Conservation (phyloP, 2,888 invertebrate genomes). For the Podabrus alpinus region DNA sequence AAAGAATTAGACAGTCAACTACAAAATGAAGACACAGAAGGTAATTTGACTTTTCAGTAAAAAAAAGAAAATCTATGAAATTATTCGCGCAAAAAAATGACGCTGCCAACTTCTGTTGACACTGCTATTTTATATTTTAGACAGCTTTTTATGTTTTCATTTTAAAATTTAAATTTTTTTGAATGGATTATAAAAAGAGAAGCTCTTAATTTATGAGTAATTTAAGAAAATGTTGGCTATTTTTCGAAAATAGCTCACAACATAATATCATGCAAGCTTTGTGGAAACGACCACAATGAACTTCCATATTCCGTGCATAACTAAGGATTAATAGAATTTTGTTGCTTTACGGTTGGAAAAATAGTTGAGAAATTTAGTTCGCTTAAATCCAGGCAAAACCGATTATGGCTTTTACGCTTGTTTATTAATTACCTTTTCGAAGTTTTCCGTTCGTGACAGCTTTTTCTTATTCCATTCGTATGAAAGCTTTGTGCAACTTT, state of each 20-base stretch:
- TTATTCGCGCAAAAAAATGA: neutral
- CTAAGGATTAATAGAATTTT: neutral
- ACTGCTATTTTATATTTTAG: neutral
- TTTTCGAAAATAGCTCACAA: neutral
- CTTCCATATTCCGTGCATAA: neutral
- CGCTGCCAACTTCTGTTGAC: neutral
- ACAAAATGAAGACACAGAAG: constrained; percentile 78
- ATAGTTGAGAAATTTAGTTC: neutral
- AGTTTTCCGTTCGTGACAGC: neutral
- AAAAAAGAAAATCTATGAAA: neutral
- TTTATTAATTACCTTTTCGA: neutral
- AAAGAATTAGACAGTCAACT: constrained; percentile 76
- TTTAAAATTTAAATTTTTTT: neutral
- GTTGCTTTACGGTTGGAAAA: neutral
- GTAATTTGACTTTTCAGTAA: constrained; percentile 54
- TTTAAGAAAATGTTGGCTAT: neutral
- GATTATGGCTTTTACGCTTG: neutral
- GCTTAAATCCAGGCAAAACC: neutral
- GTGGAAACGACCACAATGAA: neutral
- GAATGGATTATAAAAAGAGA: neutral
- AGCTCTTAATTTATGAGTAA: neutral
- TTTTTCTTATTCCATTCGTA: neutral
- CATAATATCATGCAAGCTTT: neutral
- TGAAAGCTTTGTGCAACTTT: neutral
- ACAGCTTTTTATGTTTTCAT: neutral